Conservation (phyloP, 2,797 vertebrate genomes). For the Dryobates pubescens region DNA sequence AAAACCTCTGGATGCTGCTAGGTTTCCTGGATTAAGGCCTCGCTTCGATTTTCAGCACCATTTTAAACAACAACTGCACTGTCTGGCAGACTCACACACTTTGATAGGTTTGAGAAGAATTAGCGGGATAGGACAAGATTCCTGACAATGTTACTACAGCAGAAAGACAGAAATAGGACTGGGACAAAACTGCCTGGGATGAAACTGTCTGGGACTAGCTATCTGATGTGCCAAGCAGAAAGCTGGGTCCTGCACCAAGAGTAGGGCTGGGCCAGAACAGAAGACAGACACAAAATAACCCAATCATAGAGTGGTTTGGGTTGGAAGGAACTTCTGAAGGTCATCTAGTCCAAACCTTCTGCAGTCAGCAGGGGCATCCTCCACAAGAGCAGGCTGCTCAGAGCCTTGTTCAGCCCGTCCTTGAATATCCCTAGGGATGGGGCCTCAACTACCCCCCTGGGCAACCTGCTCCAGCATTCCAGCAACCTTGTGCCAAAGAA, state of each 20-base stretch:
- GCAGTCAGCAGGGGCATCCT: too few species aligned
- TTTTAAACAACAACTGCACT: constrained; percentile 1
- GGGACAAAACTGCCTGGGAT: too few species aligned
- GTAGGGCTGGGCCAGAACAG: background rate
- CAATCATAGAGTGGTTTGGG: too few species aligned
- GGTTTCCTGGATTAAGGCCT: background rate
- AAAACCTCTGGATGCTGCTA: background rate
- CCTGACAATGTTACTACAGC: background rate
- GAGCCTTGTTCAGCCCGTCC: too few species aligned
- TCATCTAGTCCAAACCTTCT: too few species aligned
- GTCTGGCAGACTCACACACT: background rate
- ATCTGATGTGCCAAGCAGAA: background rate
- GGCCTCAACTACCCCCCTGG: too few species aligned
- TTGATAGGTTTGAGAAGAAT: background rate
- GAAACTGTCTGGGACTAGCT: background rate
- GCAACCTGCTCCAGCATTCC: too few species aligned
- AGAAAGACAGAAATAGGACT: background rate
- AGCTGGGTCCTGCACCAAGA: background rate
- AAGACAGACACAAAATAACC: background rate
- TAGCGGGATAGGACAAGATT: background rate
- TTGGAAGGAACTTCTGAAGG: too few species aligned
- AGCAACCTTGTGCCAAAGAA: too few species aligned
- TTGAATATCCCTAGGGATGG: too few species aligned
- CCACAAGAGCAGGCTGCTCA: too few species aligned
- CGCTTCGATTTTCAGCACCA: background rate